Evolutionary conservation across 2,888 invertebrate species (phyloP).

Genomic region (Gerosis bhagava): DNA sequence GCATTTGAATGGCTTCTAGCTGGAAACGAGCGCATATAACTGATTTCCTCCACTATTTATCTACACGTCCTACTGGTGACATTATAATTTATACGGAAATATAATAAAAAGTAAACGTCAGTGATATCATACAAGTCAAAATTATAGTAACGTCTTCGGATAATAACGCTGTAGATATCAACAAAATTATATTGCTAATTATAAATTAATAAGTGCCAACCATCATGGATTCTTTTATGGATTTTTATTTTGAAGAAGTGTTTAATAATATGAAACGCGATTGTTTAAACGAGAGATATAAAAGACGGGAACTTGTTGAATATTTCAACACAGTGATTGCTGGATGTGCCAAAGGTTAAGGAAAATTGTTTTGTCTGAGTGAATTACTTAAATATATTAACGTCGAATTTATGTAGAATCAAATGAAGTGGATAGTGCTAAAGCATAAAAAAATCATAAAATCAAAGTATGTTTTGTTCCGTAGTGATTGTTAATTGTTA

Average conservation of each 20-base stretch:
- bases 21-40: conserved; percentile 36
- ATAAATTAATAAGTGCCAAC: conserved; percentile 17
- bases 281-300: conserved; percentile 87
- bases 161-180: too few species aligned
- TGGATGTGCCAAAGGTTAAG: conserved; percentile 85
- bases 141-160: too few species aligned
- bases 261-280: conserved; percentile 88
- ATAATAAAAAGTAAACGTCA: conserved; percentile 4
- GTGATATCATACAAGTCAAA: not conserved
- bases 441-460: too few species aligned
- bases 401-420: too few species aligned
- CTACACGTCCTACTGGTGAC: conserved; percentile 22
- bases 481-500: too few species aligned
- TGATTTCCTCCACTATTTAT: conserved; percentile 51
- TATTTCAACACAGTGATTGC: conserved; percentile 91
- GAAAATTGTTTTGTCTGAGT: too few species aligned
- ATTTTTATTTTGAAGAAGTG: conserved; percentile 90
- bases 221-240: conserved; percentile 89
- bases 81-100: not conserved
- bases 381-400: too few species aligned
- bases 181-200: not conserved
- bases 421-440: too few species aligned
- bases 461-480: too few species aligned
- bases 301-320: conserved; percentile 87
- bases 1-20: conserved; percentile 57